phyloP scores from a whole-genome alignment of 2,888 invertebrate genomes.

The Bombyx huttoni region DNA sequence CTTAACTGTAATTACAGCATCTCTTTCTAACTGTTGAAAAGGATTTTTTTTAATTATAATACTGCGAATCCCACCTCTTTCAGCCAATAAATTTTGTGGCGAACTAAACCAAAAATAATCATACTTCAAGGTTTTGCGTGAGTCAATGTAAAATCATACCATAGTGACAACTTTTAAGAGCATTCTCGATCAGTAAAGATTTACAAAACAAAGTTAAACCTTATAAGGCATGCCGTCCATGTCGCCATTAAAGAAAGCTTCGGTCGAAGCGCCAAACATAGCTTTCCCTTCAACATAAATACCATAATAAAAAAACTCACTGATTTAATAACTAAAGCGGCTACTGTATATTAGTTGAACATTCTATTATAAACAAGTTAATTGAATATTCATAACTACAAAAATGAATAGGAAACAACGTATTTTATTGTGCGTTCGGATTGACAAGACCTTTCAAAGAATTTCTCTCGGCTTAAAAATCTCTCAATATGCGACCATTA shows the following conservation, averaged over 20 bases:
- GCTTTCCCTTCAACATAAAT: slow-evolving; percentile 8
- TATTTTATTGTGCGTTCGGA: neutral
- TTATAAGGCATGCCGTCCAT: no score
- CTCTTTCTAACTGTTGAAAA: no score
- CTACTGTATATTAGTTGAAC: slow-evolving; percentile 25
- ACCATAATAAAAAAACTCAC: slow-evolving; percentile 17
- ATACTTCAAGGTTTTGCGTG: no score
- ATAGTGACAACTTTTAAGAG: no score
- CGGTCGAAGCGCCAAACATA: neutral
- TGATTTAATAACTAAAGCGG: slow-evolving; percentile 16
- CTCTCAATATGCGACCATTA: neutral
- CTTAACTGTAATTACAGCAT: no score
- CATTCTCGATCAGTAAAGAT: no score
- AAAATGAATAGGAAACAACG: slow-evolving; percentile 16
- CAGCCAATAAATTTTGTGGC: no score
- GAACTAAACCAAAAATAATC: no score
- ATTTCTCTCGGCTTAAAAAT: neutral
- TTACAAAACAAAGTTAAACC: no score
- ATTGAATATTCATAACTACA: slow-evolving; percentile 30
- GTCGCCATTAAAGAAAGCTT: neutral
- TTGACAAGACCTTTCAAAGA: neutral
- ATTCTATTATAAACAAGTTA: slow-evolving; percentile 25
- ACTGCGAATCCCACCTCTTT: no score
- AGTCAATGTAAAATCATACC: no score
- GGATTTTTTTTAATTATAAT: no score